Percentiles rank a stretch among this genome's conserved stretches.
phyloP scores from a whole-genome alignment of 2,113 vertebrate genomes.

The Zeus faber region DNA sequence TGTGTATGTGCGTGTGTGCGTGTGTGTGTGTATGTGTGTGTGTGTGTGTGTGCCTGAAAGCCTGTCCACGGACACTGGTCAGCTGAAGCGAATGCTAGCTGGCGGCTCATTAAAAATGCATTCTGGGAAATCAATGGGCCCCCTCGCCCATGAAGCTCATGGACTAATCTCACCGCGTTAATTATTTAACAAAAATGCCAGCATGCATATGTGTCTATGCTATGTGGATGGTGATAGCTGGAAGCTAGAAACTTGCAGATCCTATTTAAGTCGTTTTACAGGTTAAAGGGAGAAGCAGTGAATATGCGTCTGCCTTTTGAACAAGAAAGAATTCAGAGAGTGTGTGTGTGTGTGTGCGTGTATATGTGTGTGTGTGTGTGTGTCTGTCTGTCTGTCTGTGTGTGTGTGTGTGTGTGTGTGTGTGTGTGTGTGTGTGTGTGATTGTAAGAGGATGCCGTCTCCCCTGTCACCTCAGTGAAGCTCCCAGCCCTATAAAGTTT shows the following conservation, averaged over 20 bases:
- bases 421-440: neutral
- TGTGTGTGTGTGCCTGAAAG: constrained; percentile 41
- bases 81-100: constrained; percentile 68
- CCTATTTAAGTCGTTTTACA: too few relatives aligned
- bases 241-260: constrained; percentile 18
- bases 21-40: constrained; percentile 27
- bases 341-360: neutral
- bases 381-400: constrained; percentile 2
- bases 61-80: too few relatives aligned
- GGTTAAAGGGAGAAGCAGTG: constrained; percentile 6
- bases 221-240: neutral
- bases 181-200: constrained; percentile 70
- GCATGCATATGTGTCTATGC: constrained; percentile 17
- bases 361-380: constrained; percentile 9
- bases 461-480: constrained; percentile 56
- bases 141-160: constrained; percentile 65
- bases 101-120: constrained; percentile 80
- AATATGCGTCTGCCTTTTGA: constrained; percentile 6
- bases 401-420: constrained; percentile 10
- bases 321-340: neutral
- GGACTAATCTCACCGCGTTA: constrained; percentile 74
- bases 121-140: constrained; percentile 73
- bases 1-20: constrained; percentile 15
- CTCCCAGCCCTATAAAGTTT: constrained; percentile 67
- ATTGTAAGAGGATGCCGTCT: constrained; percentile 33